Base-by-base conservation (phyloP, 2,888 invertebrate species). In the Diarsia mendica region DNA sequence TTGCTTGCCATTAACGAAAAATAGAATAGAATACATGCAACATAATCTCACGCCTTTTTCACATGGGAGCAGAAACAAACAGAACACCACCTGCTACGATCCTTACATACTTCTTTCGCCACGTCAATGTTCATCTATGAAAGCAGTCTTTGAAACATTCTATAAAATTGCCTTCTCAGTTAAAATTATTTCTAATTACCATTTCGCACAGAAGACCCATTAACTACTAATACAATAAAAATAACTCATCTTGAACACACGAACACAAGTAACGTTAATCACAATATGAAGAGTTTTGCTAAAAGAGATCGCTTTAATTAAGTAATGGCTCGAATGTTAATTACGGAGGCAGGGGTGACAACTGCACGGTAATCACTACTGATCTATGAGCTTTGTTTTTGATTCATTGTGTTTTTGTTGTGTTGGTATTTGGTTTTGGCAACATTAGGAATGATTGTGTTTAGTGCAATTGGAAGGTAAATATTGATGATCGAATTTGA, bases 291-390 rank as follows among this genome's bases (percentile, higher is more conserved):
- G 83, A 83, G 78, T 85, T 85, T 55, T 77, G 82, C 87, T 88
- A 89, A 93, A 93, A 93, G 91, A 97, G 97, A 97, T 97, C 97
- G 97, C 97, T 97, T 97, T 97, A 97, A 98, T 97, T 97, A 97
- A 97, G 97, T 97, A 98, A 98, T 97, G 97, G 97, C 96, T 96
- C 72, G 97, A 97, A 97, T 97, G 97, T 97, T 97, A 97, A 97
- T 97, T 97, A 97, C 97, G 96, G 97, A 97, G 97, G 97, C 88
- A 76, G 92, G 92, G 92, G 92, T 93, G 92, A 89, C 89, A 90
- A 91, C 87, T 91, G 88, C 85, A 88, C 85, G 85, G 85, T 82
- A 90, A 90, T 89, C 72, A 82, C 80, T 77, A 72, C 77, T 87
- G 84, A 87, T 87, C 81, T 86, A 85, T 80, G 82, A 79, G 82